Percentiles rank a stretch among this genome's conserved stretches.
Evolutionary conservation across 2,797 vertebrate genomes (phyloP).

Genomic region (Crenuchus spilurus): DNA sequence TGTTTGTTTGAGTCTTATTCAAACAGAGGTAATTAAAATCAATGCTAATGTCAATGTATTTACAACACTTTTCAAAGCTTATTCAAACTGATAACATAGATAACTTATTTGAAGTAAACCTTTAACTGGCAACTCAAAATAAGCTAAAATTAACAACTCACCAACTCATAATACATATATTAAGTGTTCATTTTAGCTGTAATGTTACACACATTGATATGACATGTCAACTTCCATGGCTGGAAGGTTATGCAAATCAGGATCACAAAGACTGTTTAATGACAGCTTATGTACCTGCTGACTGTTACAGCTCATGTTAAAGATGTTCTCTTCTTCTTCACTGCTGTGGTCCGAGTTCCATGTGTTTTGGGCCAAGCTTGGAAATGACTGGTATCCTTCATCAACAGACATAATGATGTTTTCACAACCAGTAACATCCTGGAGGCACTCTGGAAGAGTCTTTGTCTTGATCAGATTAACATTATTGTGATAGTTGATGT

Average conservation of each 20-base stretch:
- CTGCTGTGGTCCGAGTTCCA: background rate
- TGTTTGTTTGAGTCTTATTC: too few relatives aligned
- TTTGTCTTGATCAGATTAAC: slow-evolving; percentile 4
- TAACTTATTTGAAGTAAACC: too few relatives aligned
- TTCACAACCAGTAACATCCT: background rate
- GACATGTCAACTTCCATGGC: slow-evolving; percentile 42
- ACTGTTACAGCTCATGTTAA: slow-evolving; percentile 45
- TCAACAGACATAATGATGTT: slow-evolving; percentile 1
- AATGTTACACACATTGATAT: slow-evolving; percentile 42
- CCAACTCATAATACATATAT: too few relatives aligned
- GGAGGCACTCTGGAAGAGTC: background rate
- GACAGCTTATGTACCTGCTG: slow-evolving; percentile 21
- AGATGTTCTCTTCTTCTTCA: slow-evolving; percentile 11
- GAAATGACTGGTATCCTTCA: slow-evolving; percentile 19
- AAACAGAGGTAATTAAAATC: too few relatives aligned
- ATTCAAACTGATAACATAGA: too few relatives aligned
- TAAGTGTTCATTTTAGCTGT: background rate
- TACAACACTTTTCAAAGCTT: too few relatives aligned
- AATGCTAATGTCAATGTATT: too few relatives aligned
- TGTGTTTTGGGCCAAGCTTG: slow-evolving; percentile 4
- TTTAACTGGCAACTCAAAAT: too few relatives aligned
- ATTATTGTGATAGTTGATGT: slow-evolving; percentile 15
- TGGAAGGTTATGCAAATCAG: slow-evolving; percentile 8
- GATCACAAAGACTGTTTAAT: slow-evolving; percentile 1
- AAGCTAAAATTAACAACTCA: too few relatives aligned